Base-by-base conservation (phyloP, 2,888 invertebrate species). In the Eulithis testata region DNA sequence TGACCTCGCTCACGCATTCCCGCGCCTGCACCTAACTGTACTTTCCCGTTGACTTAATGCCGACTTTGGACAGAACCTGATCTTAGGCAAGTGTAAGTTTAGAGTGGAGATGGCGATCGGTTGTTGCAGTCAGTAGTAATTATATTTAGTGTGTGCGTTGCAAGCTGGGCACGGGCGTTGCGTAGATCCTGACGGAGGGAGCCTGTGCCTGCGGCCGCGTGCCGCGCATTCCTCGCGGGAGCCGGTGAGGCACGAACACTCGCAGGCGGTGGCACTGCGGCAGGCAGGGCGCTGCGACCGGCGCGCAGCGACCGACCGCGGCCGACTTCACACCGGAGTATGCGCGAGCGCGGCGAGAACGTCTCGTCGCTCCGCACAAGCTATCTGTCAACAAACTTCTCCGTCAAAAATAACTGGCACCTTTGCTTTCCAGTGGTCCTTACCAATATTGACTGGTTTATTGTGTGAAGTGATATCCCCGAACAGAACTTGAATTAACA, bases 1-100 rank as follows among this genome's bases (percentile, higher is more conserved):
- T 93, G 93, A 93, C 93, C 93, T 93, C 93, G 93, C 93, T 91
- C 90, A 93, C 92, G 90, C 93, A 92, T 93, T 91, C 93, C 91
- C 91, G 89, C 90, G 93, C 90, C 85, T 92, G 93, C 91, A 91
- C 85, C 91, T 93, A 93, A 93, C 93, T 90, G 93, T 93, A 92
- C 91, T 91, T 93, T 93, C 90, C 91, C 90, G 93, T 91, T 91
- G 91, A 91, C 86, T 92, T 91, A 89, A 91, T 90, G 83, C 88
- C 79, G 87, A 91, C 90, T 92, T 93, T 93, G 89, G 91, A 88
- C 86, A 88, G 82, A 92, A 92, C 93, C 88, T 91, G 92, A 90
- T 92, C 90, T 89, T 87, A 88, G 88, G 85, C 87, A 89, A 90
- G 90, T 90, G 87, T 87, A 88, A 87, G 88, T 90, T 89, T 85